Percentiles rank a stretch among this genome's conserved stretches.
phyloP scores from a whole-genome alignment of 2,113 vertebrate species.

The Oreochromis spilurus region DNA sequence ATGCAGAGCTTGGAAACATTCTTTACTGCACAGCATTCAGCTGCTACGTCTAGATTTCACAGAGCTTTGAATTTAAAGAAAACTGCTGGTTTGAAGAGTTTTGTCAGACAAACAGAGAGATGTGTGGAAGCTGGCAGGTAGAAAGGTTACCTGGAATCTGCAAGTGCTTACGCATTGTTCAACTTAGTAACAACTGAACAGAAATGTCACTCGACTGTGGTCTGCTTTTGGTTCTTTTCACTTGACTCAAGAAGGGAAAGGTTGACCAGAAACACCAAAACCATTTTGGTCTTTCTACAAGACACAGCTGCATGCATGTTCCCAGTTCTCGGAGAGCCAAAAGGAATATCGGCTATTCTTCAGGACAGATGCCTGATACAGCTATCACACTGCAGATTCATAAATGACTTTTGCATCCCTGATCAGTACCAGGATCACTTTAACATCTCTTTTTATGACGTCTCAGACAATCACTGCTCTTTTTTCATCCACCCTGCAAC shows the following conservation, averaged over 20 bases:
- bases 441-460: constrained; percentile 1
- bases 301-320: background rate
- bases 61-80: background rate
- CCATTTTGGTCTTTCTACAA: background rate
- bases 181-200: background rate
- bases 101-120: background rate
- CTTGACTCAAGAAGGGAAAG: background rate
- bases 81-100: background rate
- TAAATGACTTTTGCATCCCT: background rate
- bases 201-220: rapidly evolving
- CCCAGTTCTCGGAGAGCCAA: background rate
- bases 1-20: background rate
- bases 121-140: background rate
- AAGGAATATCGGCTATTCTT: constrained; percentile 16
- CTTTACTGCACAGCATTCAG: background rate
- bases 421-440: background rate
- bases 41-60: background rate
- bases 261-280: background rate
- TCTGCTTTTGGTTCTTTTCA: background rate
- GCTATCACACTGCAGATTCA: background rate
- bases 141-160: background rate
- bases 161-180: rapidly evolving
- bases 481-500: background rate
- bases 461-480: background rate
- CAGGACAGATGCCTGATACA: background rate